A percentile compares a stretch with the other conserved stretches of the same genome.
Conservation (phyloP, 2,888 invertebrate genomes). For the Dryococelus australis region DNA sequence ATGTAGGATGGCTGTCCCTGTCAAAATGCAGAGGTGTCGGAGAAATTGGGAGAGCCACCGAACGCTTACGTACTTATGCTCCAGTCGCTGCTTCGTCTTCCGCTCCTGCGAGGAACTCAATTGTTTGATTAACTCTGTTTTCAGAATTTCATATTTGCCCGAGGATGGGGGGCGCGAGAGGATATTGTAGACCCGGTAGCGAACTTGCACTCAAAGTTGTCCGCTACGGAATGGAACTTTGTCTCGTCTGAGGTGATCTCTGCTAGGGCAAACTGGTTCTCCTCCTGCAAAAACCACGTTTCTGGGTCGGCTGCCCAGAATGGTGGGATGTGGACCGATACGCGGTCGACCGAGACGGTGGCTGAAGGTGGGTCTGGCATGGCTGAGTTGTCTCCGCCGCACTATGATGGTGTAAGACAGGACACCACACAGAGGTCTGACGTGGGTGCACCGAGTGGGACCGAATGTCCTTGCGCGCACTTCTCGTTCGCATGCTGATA, state of each 20-base stretch:
- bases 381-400: too few relatives aligned
- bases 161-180: neutral
- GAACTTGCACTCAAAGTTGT: neutral
- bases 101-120: neutral
- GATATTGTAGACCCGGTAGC: neutral
- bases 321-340: neutral
- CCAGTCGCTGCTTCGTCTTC: neutral
- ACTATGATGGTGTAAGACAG: too few relatives aligned
- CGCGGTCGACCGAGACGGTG: too few relatives aligned
- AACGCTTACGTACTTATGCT: neutral
- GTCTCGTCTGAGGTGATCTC: neutral
- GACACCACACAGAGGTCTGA: too few relatives aligned
- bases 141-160: neutral
- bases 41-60: neutral
- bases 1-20: neutral
- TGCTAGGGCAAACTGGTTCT: neutral
- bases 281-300: neutral
- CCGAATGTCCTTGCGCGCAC: too few relatives aligned
- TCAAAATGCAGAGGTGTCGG: neutral
- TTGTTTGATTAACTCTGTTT: neutral
- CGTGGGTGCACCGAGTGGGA: too few relatives aligned
- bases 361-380: too few relatives aligned
- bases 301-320: neutral
- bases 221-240: neutral
- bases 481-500: too few relatives aligned